Conservation (phyloP, 2,113 vertebrate genomes). For the Collichthys lucidus region DNA sequence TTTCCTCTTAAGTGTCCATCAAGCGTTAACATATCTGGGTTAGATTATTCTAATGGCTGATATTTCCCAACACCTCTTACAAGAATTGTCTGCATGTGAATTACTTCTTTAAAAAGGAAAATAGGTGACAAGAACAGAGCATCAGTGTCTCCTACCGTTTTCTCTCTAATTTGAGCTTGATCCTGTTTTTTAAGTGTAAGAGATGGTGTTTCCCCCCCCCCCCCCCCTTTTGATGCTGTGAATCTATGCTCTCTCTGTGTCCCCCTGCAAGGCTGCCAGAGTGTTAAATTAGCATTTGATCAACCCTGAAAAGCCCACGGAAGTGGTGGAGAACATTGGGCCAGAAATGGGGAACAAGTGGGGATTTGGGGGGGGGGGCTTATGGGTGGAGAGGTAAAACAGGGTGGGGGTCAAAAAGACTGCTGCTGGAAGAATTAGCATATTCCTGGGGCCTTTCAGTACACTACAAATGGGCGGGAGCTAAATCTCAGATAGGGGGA, state of each 20-base stretch:
- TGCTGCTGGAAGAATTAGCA: slow-evolving; percentile 63
- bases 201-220: slow-evolving; percentile 4
- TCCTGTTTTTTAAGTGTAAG: slow-evolving; percentile 22
- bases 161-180: slow-evolving; percentile 8
- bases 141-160: background rate
- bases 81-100: background rate
- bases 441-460: slow-evolving; percentile 66
- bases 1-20: background rate
- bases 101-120: background rate
- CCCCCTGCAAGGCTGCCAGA: slow-evolving; percentile 66
- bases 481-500: background rate
- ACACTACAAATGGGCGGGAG: slow-evolving; percentile 44
- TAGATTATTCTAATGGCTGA: background rate
- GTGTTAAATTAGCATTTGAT: slow-evolving; percentile 78
- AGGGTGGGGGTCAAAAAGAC: slow-evolving; percentile 61
- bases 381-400: slow-evolving; percentile 55
- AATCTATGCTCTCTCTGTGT: slow-evolving; percentile 71
- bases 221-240: slow-evolving; percentile 44
- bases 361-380: slow-evolving; percentile 44
- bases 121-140: background rate
- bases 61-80: background rate
- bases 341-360: slow-evolving; percentile 32
- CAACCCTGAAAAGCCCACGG: slow-evolving; percentile 69
- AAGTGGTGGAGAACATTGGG: slow-evolving; percentile 65
- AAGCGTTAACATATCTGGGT: background rate